phyloP scores from a whole-genome alignment of 2,888 invertebrate species.

The Tuta absoluta region DNA sequence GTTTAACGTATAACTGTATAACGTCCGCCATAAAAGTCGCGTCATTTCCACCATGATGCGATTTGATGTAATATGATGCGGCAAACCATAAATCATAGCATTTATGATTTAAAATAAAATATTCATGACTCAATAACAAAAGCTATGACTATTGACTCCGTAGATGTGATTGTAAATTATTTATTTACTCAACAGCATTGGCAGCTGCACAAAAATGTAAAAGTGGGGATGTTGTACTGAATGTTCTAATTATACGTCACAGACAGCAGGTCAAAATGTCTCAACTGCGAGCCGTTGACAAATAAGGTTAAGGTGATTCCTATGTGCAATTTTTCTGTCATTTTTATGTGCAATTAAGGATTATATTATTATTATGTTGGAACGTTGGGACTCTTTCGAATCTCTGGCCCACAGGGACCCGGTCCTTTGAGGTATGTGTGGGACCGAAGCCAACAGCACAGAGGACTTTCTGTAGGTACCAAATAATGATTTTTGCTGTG shows the following conservation, averaged over 20 bases:
- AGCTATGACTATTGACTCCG: background rate
- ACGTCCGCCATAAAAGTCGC: slow-evolving; percentile 16
- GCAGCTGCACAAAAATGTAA: slow-evolving; percentile 27
- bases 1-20: no score
- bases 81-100: slow-evolving; percentile 3
- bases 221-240: background rate
- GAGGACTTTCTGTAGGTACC: no score
- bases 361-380: no score
- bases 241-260: background rate
- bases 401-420: no score
- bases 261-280: slow-evolving; percentile 11
- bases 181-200: slow-evolving; percentile 8
- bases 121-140: slow-evolving; percentile 5
- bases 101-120: slow-evolving; percentile 14
- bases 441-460: no score
- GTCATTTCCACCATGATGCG: slow-evolving; percentile 10
- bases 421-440: no score
- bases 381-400: no score
- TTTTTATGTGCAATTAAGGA: no score
- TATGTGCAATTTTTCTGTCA: no score
- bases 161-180: slow-evolving; percentile 8
- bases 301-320: no score
- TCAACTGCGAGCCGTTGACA: slow-evolving; percentile 12
- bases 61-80: background rate
- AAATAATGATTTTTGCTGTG: no score